Evolutionary conservation across 92 coral and sea anemone species (phyloP).

Genomic region (Blastomussa wellsi): DNA sequence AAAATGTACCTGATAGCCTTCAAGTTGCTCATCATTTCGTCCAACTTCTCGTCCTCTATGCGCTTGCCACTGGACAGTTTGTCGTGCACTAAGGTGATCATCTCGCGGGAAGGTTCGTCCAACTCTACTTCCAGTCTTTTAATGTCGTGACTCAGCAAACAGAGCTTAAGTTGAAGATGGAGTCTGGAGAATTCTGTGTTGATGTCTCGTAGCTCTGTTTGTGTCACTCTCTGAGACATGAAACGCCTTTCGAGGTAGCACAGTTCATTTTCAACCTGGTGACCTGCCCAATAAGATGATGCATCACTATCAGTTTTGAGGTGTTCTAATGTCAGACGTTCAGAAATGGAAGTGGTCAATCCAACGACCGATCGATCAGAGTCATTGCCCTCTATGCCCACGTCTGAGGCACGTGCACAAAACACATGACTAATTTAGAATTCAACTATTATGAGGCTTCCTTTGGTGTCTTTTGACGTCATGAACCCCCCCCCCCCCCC

Average conservation of each 20-base stretch:
- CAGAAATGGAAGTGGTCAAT: too few relatives aligned
- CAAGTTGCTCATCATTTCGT: conserved; percentile 31
- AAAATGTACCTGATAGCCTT: conserved; percentile 11
- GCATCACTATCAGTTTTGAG: not conserved
- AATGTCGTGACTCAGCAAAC: conserved; percentile 52
- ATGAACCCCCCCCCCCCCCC: too few relatives aligned
- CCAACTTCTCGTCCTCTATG: conserved; percentile 55
- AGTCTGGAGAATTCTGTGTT: conserved; percentile 75
- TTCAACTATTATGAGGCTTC: too few relatives aligned
- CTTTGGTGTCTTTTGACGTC: too few relatives aligned
- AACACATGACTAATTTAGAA: too few relatives aligned
- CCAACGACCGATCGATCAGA: too few relatives aligned
- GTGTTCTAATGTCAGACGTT: not conserved
- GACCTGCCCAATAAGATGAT: not conserved
- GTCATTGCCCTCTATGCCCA: too few relatives aligned
- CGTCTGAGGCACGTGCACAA: too few relatives aligned
- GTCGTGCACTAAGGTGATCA: conserved; percentile 21
- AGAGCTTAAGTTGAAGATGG: conserved; percentile 59
- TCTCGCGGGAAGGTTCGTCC: conserved; percentile 37
- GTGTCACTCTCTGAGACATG: conserved; percentile 8
- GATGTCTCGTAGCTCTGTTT: conserved; percentile 60
- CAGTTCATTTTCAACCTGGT: conserved; percentile 21
- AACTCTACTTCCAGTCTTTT: conserved; percentile 12
- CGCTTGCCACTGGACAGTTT: conserved; percentile 46
- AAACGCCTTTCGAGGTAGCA: conserved; percentile 40